A percentile compares a stretch with the other conserved stretches of the same genome.
Conservation (phyloP, 2,888 invertebrate genomes). For the Phengaris alcon region DNA sequence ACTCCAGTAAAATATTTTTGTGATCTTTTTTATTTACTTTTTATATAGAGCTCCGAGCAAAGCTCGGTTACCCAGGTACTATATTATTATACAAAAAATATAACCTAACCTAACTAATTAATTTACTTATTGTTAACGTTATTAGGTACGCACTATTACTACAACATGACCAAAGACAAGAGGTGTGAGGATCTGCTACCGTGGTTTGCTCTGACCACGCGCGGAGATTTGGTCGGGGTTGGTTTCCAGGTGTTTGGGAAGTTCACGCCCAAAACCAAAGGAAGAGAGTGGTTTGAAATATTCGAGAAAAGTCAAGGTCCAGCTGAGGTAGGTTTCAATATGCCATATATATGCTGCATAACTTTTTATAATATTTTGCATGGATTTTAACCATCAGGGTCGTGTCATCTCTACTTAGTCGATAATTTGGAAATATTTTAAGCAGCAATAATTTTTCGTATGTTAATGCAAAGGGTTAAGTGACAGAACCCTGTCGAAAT, state of each 20-base stretch:
- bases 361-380: not conserved
- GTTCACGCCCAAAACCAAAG: conserved; percentile 41
- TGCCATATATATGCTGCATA: not conserved
- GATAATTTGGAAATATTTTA: too few species aligned
- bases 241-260: conserved; percentile 58
- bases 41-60: too few species aligned
- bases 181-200: conserved; percentile 56
- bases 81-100: too few species aligned
- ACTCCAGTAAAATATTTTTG: too few species aligned
- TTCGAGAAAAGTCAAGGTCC: conserved; percentile 39
- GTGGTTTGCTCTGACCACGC: conserved; percentile 58
- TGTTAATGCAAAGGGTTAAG: too few species aligned
- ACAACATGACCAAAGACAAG: conserved; percentile 55
- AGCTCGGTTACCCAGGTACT: too few species aligned
- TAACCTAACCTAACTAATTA: too few species aligned
- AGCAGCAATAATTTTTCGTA: too few species aligned
- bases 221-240: conserved; percentile 55
- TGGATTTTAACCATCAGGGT: conserved; percentile 3
- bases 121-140: not conserved
- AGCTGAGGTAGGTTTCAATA: conserved; percentile 42
- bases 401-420: too few species aligned
- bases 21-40: too few species aligned
- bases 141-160: conserved; percentile 61
- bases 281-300: conserved; percentile 55
- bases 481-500: too few species aligned